Percentiles rank a stretch among this genome's conserved stretches.
These are phyloP conservation scores for Camponotus vicinus DNA, from an alignment of 1,140 invertebrate species.

Conservation along the genomic window DNA sequence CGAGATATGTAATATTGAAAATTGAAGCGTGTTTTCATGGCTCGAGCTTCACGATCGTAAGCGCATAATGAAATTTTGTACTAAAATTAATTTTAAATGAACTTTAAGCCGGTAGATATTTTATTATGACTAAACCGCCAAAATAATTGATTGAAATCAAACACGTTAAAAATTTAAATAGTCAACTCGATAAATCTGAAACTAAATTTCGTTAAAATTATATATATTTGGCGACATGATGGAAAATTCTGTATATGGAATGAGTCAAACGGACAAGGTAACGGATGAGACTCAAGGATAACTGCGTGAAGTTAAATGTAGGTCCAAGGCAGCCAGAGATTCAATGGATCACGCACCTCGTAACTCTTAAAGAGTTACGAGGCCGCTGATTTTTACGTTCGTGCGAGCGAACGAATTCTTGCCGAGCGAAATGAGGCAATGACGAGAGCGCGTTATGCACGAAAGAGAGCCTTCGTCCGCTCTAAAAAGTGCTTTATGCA, in stretches of 20 bases:
- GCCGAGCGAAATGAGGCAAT: neutral
- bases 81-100: neutral
- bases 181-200: neutral
- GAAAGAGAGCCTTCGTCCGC: slow-evolving; percentile 37
- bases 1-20: neutral
- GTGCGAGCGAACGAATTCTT: slow-evolving; percentile 20
- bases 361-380: slow-evolving; percentile 47
- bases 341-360: slow-evolving; percentile 3
- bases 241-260: neutral
- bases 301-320: slow-evolving; percentile 21
- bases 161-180: neutral
- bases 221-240: neutral
- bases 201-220: neutral
- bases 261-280: neutral
- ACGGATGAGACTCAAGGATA: slow-evolving; percentile 6
- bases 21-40: neutral
- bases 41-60: too few species aligned
- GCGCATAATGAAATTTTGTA: neutral
- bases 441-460: slow-evolving; percentile 20
- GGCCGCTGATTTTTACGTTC: slow-evolving; percentile 44
- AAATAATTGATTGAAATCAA: neutral
- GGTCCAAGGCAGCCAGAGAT: slow-evolving; percentile 32
- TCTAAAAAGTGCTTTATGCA: slow-evolving; percentile 14
- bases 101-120: neutral
- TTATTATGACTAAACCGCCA: neutral